A percentile compares a stretch with the other conserved stretches of the same genome.
Conservation (phyloP, 2,797 vertebrate genomes). For the Microcaecilia unicolor region DNA sequence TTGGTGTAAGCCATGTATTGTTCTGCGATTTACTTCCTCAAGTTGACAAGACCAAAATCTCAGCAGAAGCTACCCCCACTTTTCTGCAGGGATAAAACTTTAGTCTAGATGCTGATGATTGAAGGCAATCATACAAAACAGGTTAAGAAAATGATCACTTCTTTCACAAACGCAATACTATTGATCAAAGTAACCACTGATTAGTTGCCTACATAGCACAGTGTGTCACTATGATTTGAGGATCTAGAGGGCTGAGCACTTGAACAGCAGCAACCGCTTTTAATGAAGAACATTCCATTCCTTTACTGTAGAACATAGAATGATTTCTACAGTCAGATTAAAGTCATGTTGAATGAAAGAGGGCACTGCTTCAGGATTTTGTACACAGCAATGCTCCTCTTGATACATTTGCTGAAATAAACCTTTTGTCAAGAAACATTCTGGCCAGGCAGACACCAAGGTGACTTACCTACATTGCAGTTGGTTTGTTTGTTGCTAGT, state of each 20-base stretch:
- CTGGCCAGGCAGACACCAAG: conserved; percentile 16
- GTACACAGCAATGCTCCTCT: conserved; percentile 28
- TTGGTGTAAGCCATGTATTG: too few relatives aligned
- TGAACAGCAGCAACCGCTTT: conserved; percentile 5
- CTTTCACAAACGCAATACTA: neutral
- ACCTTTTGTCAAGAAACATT: conserved; percentile 38
- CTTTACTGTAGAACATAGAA: conserved; percentile 9
- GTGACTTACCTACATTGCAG: conserved; percentile 33
- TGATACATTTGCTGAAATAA: conserved; percentile 40
- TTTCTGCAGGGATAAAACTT: too few relatives aligned
- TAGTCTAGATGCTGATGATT: too few relatives aligned
- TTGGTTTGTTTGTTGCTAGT: conserved; percentile 29
- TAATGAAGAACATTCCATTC: conserved; percentile 9
- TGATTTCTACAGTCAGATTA: conserved; percentile 8
- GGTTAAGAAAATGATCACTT: too few relatives aligned
- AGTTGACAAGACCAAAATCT: too few relatives aligned
- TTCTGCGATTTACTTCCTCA: too few relatives aligned
- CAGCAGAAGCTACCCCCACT: too few relatives aligned
- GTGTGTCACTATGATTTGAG: conserved; percentile 15
- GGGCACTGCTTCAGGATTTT: conserved; percentile 17
- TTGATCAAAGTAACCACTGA: neutral
- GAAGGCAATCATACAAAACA: too few relatives aligned
- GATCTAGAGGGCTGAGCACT: conserved; percentile 21
- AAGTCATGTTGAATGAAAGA: conserved; percentile 14
- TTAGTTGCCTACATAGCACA: too few relatives aligned